Conservation (phyloP, 92 coral and sea anemone species). For the Epizoanthus fatuus region DNA sequence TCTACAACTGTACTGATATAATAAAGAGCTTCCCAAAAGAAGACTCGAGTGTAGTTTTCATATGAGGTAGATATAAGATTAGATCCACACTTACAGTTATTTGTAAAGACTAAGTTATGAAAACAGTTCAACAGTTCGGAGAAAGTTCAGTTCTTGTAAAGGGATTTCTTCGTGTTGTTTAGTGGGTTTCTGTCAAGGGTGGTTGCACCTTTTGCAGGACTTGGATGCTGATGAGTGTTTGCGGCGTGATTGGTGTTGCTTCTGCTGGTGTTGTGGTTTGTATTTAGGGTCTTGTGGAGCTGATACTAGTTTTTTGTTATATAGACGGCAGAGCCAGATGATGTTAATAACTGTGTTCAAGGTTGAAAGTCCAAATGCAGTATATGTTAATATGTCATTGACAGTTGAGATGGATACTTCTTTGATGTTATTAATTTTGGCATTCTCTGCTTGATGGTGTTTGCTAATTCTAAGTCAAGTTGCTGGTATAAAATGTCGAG, state of each 20-base stretch:
- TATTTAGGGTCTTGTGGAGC: neutral
- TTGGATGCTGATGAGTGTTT: neutral
- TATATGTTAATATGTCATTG: slow-evolving; percentile 1
- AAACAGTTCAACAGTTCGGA: neutral
- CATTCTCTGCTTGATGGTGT: neutral
- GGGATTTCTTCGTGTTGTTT: neutral
- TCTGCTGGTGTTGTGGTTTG: neutral
- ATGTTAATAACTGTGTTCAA: neutral
- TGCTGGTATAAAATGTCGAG: slow-evolving; percentile 28
- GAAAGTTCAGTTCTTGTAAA: neutral
- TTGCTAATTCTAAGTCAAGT: slow-evolving; percentile 9
- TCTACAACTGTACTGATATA: neutral
- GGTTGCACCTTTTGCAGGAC: neutral
- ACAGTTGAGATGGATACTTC: neutral
- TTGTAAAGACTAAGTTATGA: neutral
- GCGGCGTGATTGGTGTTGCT: neutral
- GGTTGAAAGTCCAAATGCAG: neutral
- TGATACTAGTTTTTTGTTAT: neutral
- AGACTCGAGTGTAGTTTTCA: neutral
- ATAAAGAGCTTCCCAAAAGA: slow-evolving; percentile 5
- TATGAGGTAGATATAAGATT: neutral
- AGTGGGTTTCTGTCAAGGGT: neutral
- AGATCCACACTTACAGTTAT: neutral
- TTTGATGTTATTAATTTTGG: neutral
- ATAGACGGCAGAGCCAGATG: neutral